Conservation (phyloP, 2,113 vertebrate genomes). For the Psilopogon haemacephalus region DNA sequence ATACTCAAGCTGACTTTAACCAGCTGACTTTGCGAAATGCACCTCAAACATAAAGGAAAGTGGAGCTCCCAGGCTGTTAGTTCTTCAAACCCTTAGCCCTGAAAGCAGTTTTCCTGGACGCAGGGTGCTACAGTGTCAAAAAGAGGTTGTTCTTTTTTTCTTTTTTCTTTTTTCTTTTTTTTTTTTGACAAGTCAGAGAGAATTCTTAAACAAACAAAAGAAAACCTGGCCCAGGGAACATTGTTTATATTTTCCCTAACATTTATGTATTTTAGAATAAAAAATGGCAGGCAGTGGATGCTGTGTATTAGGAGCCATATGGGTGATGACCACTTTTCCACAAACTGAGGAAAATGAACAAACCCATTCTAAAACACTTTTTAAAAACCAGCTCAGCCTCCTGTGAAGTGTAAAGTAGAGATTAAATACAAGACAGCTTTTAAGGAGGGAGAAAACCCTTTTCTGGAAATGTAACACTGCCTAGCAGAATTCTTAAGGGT, state of each 20-base stretch:
- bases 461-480: background rate
- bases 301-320: background rate
- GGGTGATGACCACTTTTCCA: conserved; percentile 24
- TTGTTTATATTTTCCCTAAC: conserved; percentile 32
- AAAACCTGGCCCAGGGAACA: background rate
- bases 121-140: background rate
- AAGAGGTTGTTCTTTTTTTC: too few species aligned
- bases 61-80: fast-evolving
- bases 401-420: conserved; percentile 11
- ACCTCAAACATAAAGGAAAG: background rate
- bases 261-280: conserved; percentile 35
- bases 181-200: background rate
- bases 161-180: too few species aligned
- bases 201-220: conserved; percentile 8
- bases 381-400: background rate
- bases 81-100: background rate
- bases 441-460: background rate
- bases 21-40: background rate
- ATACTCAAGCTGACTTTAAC: background rate
- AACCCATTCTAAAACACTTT: background rate
- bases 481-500: background rate
- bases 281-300: conserved; percentile 1
- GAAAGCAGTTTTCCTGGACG: background rate
- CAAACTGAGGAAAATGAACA: conserved; percentile 7
- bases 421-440: background rate